These are phyloP conservation scores for Microtus californicus DNA, from an alignment of 2,797 vertebrate genomes.

Conservation along the genomic window DNA sequence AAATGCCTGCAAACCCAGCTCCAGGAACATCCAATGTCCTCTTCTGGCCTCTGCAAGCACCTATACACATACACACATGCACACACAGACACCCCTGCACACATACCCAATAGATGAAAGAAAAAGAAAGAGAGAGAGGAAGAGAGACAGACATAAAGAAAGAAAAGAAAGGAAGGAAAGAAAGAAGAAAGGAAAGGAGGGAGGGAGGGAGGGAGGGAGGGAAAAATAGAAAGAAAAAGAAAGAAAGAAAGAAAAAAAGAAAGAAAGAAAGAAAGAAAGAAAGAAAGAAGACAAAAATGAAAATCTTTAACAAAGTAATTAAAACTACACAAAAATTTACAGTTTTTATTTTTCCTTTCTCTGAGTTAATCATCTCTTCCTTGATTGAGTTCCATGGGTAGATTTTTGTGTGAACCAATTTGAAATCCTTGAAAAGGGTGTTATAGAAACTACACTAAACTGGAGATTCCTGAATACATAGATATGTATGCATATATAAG, in stretches of 20 bases:
- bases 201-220: accelerated
- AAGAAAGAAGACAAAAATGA: too few relatives aligned
- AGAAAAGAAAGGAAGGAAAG: too few relatives aligned
- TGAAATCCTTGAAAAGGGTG: neutral
- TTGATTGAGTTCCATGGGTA: neutral
- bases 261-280: too few relatives aligned
- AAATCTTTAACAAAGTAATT: neutral
- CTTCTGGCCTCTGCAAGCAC: neutral
- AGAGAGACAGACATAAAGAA: too few relatives aligned
- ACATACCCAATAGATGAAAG: neutral
- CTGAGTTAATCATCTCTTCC: neutral
- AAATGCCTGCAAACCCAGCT: neutral
- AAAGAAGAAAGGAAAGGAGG: too few relatives aligned
- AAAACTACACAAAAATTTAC: neutral
- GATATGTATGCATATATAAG: neutral
- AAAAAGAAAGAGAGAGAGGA: too few relatives aligned
- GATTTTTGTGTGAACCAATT: neutral
- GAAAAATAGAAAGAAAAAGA: too few relatives aligned
- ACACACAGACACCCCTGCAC: neutral
- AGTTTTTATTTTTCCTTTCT: conserved; percentile 26
- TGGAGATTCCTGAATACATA: neutral
- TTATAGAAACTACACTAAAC: conserved; percentile 19
- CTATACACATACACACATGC: neutral
- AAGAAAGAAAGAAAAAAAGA: too few relatives aligned
- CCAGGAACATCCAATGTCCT: neutral